phyloP scores from a whole-genome alignment of 1,140 invertebrate species.

The Lordiphosa collinella region DNA sequence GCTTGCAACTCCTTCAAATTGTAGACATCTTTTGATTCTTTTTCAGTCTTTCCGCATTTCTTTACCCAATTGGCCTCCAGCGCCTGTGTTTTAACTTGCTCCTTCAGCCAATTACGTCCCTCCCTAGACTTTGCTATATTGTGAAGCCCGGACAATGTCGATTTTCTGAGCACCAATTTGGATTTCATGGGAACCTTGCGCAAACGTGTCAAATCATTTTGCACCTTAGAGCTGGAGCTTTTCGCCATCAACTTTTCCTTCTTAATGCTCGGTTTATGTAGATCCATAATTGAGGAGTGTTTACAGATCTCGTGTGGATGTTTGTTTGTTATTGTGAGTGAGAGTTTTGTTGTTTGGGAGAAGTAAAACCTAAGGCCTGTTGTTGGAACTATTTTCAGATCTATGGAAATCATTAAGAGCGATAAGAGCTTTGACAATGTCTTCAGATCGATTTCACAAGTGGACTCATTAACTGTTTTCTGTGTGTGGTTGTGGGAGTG shows the following conservation, averaged over 20 bases:
- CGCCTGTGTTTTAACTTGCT: neutral
- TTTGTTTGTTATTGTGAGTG: no score
- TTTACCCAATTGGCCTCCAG: slow-evolving; percentile 14
- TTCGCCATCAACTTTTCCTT: no score
- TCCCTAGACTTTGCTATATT: neutral
- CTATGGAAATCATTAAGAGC: slow-evolving; percentile 29
- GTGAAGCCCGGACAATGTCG: slow-evolving; percentile 1
- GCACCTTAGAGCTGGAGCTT: no score
- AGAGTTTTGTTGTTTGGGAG: neutral
- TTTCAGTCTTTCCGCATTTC: no score
- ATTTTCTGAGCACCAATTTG: slow-evolving; percentile 1
- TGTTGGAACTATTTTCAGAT: slow-evolving; percentile 7
- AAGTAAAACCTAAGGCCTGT: slow-evolving; percentile 18
- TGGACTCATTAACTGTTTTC: slow-evolving; percentile 38
- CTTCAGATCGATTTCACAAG: slow-evolving; percentile 78
- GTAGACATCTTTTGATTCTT: neutral
- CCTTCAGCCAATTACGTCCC: slow-evolving; percentile 5
- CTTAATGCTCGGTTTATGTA: no score
- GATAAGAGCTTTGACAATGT: slow-evolving; percentile 49
- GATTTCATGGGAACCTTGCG: neutral
- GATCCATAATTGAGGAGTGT: no score
- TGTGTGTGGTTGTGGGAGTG: neutral
- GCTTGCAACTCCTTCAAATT: slow-evolving; percentile 5
- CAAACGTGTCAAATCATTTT: no score
- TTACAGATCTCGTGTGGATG: neutral